Base-by-base conservation (phyloP, 2,797 vertebrate genomes). In the Diglossa cyanea region DNA sequence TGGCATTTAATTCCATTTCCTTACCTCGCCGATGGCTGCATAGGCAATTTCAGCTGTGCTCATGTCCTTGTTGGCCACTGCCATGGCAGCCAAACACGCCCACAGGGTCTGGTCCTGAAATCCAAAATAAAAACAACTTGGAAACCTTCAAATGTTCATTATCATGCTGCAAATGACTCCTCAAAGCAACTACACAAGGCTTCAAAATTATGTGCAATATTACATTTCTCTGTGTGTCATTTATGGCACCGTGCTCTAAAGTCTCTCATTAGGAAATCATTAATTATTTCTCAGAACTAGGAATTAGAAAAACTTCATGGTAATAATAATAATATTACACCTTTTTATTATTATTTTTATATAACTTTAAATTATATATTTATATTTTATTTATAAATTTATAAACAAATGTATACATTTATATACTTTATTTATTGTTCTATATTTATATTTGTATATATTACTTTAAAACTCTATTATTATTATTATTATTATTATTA, bases 1-100 rank as follows among this genome's bases (percentile, higher is more conserved):
- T 55, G 55, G 91, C 47, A 9, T 39, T 44, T 19, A 47, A 18
- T 1, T 7, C 2, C 2, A 0, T 67, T 68, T 42, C 74, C 97
- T 97, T 92, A 99, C 99, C 54, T 99, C 99, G 48, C 98, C 98
- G 7, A 99, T 98, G 8, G 99, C 98, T 11, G 99, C 99, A 1
- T 99, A 55, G 54, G 99, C 99, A 15, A 99, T 98, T 93, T 99
- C 99, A 16, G 99, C 99, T 12, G 99, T 99, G 71, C 83, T 97
- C 97, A 99, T 98, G 87, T 99, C 99, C 89, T 98, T 97, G 96
- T 98, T 33, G 95, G 98, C 98, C 97, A 99, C 98, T 6, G 99
- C 98, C 99, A 99, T 99, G 47, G 98, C 99, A 88, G 99, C 99
- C 33, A 99, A 98, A 92, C 99, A 99, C 1, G 99, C 98, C 99